Evolutionary conservation across 2,888 invertebrate species (phyloP).

Genomic region (Hoplodrina ambigua): DNA sequence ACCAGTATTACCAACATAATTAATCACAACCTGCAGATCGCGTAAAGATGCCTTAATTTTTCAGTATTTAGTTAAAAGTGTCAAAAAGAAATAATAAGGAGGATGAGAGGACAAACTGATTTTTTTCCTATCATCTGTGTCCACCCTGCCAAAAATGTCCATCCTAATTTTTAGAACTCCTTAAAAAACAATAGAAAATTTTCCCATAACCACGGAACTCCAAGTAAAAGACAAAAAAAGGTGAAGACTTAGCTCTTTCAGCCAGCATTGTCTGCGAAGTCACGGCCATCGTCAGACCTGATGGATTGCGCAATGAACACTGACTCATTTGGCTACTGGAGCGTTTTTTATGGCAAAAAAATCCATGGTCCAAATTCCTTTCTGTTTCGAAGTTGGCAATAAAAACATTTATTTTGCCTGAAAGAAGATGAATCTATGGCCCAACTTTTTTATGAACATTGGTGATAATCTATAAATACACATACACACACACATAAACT

Average conservation of each 20-base stretch:
- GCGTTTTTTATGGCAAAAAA: constrained; percentile 26
- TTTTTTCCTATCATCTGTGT: too few species aligned
- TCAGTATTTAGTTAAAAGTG: too few species aligned
- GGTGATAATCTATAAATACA: too few species aligned
- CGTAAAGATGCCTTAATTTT: too few species aligned
- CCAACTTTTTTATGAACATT: background rate
- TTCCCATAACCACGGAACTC: constrained; percentile 34
- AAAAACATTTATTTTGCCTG: background rate
- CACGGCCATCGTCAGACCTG: constrained; percentile 63
- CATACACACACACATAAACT: too few species aligned
- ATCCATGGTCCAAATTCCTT: constrained; percentile 1
- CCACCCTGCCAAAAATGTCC: too few species aligned
- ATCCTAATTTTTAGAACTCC: background rate
- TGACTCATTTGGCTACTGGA: constrained; percentile 63
- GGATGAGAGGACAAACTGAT: too few species aligned
- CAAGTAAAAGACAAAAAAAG: constrained; percentile 64
- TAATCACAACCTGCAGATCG: too few species aligned
- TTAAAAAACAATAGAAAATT: background rate
- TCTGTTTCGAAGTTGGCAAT: background rate
- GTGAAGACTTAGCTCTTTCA: constrained; percentile 59
- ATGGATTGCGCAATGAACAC: constrained; percentile 56
- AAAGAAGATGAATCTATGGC: background rate
- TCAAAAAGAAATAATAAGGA: too few species aligned
- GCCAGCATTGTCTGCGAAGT: constrained; percentile 68
- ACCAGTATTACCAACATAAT: too few species aligned